Evolutionary conservation across 2,113 vertebrate genomes (phyloP), one percentile per base, ranked within the genome.

Genomic region (Gymnocephalus cernua): DNA sequence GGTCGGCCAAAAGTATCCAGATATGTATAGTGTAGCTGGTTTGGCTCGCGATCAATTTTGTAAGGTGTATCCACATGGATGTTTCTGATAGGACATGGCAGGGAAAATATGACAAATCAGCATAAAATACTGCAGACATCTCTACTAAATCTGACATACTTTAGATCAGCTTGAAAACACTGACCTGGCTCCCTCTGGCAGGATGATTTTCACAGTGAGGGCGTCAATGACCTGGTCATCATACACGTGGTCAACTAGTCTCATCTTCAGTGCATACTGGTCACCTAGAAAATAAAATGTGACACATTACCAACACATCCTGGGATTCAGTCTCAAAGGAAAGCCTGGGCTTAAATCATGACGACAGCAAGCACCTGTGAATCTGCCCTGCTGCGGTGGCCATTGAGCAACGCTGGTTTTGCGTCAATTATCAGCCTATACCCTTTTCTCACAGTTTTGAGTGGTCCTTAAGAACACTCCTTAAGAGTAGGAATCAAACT

Each of bases 131-230:
- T n/a, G 13, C 4, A 56, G 32, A 83, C 1, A 23, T 35, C 3
- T 45, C 2, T 1, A 10, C 11, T 27, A 5, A 56, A 3, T 14
- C 13, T 11, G 1, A 35, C 2, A 9, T 35, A 19, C 2, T 35
- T 6, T 1, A 7, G 9, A 70, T 67, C 6, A 25, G 4, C 13
- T 54, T 27, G 1, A 7, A 27, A 74, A 63, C 27, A 93, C 98
- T 95, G 86, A 99, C 98, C 96, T 99, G 89, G 98, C 97, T 35
- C 98, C 98, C 91, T 99, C 98, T 10, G 98, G 98, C 51, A 99
- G 92, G 86, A 99, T 95, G 3, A 99, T 96, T 92, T 97, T 99
- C 84, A 99, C 96, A 0, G 97, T 98, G 77, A 99, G 91, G 14
- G 94, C 95, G 81, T 99, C 98, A 0, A 97, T 98, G 59, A 99